Conservation (phyloP, 2,113 vertebrate genomes). For the Xyrauchen texanus region DNA sequence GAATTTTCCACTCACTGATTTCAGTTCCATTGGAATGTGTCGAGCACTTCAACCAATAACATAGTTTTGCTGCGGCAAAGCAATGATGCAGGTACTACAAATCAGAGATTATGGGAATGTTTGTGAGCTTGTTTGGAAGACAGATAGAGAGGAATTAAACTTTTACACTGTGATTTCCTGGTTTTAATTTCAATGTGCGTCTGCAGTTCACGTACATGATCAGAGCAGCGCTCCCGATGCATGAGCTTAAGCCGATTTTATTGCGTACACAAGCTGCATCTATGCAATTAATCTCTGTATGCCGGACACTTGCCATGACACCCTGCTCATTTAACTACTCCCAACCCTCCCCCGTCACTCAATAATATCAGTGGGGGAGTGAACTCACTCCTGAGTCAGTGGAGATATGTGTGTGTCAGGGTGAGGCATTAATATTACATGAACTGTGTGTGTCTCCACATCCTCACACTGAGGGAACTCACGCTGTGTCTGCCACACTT, state of each 20-base stretch:
- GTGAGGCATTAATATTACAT: slow-evolving; percentile 46
- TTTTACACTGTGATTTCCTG: neutral
- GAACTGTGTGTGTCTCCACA: neutral
- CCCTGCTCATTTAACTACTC: slow-evolving; percentile 44
- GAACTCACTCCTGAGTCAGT: slow-evolving; percentile 23
- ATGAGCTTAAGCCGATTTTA: slow-evolving; percentile 10
- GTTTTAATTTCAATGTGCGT: neutral
- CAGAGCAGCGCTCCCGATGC: neutral
- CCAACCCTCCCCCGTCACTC: slow-evolving; percentile 28
- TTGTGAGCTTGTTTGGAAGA: slow-evolving; percentile 13
- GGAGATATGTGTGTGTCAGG: slow-evolving; percentile 1
- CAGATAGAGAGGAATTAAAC: neutral
- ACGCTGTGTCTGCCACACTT: neutral
- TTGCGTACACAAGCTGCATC: slow-evolving; percentile 17
- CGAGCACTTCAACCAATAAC: neutral
- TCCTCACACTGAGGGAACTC: neutral
- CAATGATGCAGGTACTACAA: slow-evolving; percentile 19
- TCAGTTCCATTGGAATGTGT: neutral
- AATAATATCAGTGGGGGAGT: slow-evolving; percentile 38
- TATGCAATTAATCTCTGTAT: slow-evolving; percentile 30
- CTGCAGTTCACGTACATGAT: slow-evolving; percentile 8
- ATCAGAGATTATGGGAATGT: slow-evolving; percentile 16
- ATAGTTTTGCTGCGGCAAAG: neutral
- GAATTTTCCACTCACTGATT: neutral
- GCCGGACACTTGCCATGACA: slow-evolving; percentile 31